phyloP scores from a whole-genome alignment of 1,140 invertebrate species.

The Streblospio benedicti region DNA sequence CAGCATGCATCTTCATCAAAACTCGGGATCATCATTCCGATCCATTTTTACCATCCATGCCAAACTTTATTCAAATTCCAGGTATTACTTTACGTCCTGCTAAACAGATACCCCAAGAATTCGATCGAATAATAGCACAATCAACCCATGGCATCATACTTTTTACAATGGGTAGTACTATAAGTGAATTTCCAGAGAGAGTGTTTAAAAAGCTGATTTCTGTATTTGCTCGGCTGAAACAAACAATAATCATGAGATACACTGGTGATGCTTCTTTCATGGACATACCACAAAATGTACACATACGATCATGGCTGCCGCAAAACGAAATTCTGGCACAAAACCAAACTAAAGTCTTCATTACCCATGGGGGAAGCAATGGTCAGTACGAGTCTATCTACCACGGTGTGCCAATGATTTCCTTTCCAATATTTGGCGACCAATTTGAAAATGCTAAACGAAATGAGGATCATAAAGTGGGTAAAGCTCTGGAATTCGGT shows the following conservation, averaged over 20 bases:
- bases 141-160: not conserved
- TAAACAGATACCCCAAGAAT: not conserved
- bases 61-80: not conserved
- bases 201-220: slow-evolving; percentile 35
- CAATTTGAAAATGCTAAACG: slow-evolving; percentile 49
- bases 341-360: slow-evolving; percentile 51
- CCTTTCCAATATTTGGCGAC: slow-evolving; percentile 63
- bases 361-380: slow-evolving; percentile 65
- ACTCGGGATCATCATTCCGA: not conserved
- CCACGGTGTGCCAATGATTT: slow-evolving; percentile 63
- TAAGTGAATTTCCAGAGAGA: slow-evolving; percentile 3
- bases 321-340: slow-evolving; percentile 68
- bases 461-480: slow-evolving; percentile 36
- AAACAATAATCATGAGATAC: slow-evolving; percentile 50
- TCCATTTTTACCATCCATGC: not conserved
- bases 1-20: not conserved
- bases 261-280: slow-evolving; percentile 49
- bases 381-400: slow-evolving; percentile 64
- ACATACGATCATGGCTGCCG: slow-evolving; percentile 65
- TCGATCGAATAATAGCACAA: not conserved
- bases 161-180: not conserved
- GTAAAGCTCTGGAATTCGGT: slow-evolving; percentile 27
- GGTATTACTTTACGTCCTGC: not conserved
- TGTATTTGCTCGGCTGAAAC: slow-evolving; percentile 47
- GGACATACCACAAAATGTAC: slow-evolving; percentile 58